phyloP scores from a whole-genome alignment of 2,888 invertebrate species.

The Cristatella mucedo region DNA sequence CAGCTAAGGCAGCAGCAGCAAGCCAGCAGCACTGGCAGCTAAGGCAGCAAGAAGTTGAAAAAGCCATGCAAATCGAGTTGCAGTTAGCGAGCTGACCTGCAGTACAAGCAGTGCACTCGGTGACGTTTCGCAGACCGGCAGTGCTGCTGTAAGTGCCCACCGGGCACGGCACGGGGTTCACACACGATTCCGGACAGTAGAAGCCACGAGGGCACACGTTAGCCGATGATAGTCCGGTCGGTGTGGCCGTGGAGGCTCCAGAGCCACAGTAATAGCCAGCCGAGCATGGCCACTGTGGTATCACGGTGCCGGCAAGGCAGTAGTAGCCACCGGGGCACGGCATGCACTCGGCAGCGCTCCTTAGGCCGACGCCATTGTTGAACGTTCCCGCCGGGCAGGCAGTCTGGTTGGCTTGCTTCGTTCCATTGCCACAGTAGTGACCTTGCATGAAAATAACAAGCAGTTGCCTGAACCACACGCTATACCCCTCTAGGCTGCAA shows the following conservation, averaged over 20 bases:
- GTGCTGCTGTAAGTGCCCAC: conserved; percentile 27
- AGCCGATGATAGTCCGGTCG: conserved; percentile 22
- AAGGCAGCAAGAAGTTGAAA: no score
- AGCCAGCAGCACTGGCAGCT: no score
- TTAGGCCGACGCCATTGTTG: conserved; percentile 26
- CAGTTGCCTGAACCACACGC: no score
- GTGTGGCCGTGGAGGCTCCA: conserved; percentile 23
- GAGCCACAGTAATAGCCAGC: conserved; percentile 25
- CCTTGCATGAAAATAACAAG: no score
- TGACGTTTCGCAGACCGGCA: conserved; percentile 21
- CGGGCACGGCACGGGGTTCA: conserved; percentile 24
- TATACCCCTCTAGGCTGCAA: no score
- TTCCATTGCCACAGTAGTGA: conserved; percentile 25
- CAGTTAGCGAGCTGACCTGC: conserved; percentile 21
- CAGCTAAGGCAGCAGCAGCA: no score
- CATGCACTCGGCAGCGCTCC: conserved; percentile 19
- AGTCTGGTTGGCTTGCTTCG: conserved; percentile 17
- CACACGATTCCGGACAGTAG: conserved; percentile 27
- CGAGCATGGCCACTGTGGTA: conserved; percentile 20
- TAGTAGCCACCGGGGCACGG: conserved; percentile 26
- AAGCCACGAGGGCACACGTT: conserved; percentile 29
- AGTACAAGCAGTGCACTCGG: conserved; percentile 23
- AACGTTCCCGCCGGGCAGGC: conserved; percentile 26
- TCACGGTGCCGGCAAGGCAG: conserved; percentile 24
- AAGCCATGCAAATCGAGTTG: no score